phyloP scores from a whole-genome alignment of 2,888 invertebrate genomes.

The Athripsodes cinereus region DNA sequence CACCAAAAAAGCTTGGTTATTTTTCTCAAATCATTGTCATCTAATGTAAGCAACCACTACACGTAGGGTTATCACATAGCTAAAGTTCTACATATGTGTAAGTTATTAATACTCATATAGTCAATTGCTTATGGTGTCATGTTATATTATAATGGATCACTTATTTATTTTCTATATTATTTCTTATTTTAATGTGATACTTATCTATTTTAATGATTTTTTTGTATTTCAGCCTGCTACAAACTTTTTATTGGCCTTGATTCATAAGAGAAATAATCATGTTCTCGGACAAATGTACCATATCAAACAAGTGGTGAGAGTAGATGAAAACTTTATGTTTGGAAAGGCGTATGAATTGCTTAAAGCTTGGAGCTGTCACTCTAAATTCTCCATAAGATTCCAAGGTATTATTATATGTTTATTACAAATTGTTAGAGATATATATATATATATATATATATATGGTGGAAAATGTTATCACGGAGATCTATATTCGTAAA shows the following conservation, averaged over 20 bases:
- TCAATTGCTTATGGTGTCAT: too few species aligned
- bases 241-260: constrained; percentile 61
- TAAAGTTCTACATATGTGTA: too few species aligned
- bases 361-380: constrained; percentile 49
- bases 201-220: background rate
- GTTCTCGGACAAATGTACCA: constrained; percentile 56
- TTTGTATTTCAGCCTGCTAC: constrained; percentile 54
- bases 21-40: too few species aligned
- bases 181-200: background rate
- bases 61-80: too few species aligned
- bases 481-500: too few species aligned
- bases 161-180: background rate
- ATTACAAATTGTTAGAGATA: too few species aligned
- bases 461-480: too few species aligned
- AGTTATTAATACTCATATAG: background rate
- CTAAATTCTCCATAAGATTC: constrained; percentile 30
- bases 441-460: too few species aligned
- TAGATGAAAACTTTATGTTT: constrained; percentile 46
- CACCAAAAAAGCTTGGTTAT: too few species aligned
- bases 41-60: too few species aligned
- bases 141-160: too few species aligned
- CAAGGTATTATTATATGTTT: constrained; percentile 1
- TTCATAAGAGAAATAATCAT: constrained; percentile 59
- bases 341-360: constrained; percentile 48
- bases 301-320: constrained; percentile 53